phyloP scores from a whole-genome alignment of 1,140 invertebrate genomes.

The Popillia japonica region DNA sequence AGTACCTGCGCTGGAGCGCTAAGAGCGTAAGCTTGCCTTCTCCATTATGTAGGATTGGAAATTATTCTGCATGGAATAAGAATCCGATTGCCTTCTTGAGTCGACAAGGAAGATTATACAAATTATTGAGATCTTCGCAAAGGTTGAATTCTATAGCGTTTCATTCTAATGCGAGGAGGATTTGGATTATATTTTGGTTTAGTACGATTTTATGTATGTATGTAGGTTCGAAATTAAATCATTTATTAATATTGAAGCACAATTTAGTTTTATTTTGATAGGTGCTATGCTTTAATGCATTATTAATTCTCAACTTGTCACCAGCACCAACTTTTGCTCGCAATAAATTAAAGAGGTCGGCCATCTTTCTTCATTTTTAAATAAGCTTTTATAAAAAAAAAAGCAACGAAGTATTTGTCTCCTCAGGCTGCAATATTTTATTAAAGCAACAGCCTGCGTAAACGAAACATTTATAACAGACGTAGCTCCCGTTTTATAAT shows the following conservation, averaged over 20 bases:
- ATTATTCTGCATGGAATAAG: background rate
- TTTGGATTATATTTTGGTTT: too few species aligned
- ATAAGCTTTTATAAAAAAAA: background rate
- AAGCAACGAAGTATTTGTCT: background rate
- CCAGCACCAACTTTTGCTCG: background rate
- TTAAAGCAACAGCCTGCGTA: background rate
- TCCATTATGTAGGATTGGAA: background rate
- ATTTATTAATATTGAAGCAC: too few species aligned
- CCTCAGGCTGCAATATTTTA: background rate
- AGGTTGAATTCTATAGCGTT: too few species aligned
- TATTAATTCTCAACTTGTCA: too few species aligned
- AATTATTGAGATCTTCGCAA: background rate
- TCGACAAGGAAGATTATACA: conserved; percentile 11
- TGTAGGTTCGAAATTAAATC: too few species aligned
- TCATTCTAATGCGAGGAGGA: too few species aligned
- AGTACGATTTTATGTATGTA: too few species aligned
- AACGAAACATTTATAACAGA: background rate
- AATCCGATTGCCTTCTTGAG: background rate
- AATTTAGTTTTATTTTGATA: too few species aligned
- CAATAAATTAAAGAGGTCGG: background rate
- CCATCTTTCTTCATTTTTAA: too few species aligned
- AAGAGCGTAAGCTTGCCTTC: background rate
- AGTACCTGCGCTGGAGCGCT: background rate
- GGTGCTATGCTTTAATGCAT: too few species aligned
- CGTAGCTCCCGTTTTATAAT: background rate